Evolutionary conservation across 2,888 invertebrate species (phyloP).

Genomic region (Allacma fusca): DNA sequence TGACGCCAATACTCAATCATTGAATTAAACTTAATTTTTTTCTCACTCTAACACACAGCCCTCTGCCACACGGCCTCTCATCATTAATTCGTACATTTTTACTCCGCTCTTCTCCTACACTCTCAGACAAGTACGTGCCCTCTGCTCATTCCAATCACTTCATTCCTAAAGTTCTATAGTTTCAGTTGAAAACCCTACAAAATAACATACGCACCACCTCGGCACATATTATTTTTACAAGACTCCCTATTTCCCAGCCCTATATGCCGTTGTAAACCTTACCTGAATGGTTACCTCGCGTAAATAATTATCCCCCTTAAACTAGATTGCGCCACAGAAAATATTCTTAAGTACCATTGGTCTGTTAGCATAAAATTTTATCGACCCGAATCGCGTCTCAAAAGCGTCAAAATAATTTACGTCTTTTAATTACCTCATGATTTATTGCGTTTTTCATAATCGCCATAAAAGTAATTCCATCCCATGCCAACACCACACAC

Average conservation of each 20-base stretch:
- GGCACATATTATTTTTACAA: too few relatives aligned
- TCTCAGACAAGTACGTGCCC: conserved; percentile 4
- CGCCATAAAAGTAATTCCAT: conserved; percentile 5
- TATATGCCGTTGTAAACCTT: too few relatives aligned
- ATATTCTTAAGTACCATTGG: background rate
- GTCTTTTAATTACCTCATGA: conserved; percentile 11
- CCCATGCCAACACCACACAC: conserved; percentile 1
- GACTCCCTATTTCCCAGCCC: too few relatives aligned
- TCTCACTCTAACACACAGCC: conserved; percentile 26
- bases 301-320: too few relatives aligned
- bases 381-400: conserved; percentile 1
- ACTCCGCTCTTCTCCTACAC: background rate
- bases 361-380: conserved; percentile 4
- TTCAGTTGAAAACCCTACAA: too few relatives aligned
- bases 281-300: too few relatives aligned
- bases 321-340: too few relatives aligned
- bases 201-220: too few relatives aligned
- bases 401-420: conserved; percentile 16
- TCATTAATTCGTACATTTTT: conserved; percentile 40
- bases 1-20: conserved; percentile 48
- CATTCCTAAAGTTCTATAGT: background rate
- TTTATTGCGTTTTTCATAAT: conserved; percentile 4
- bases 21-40: conserved; percentile 41
- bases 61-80: conserved; percentile 22
- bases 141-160: background rate